A percentile compares a stretch with the other conserved stretches of the same genome.
phyloP scores from a whole-genome alignment of 2,797 vertebrate species.

The Allobates femoralis region DNA sequence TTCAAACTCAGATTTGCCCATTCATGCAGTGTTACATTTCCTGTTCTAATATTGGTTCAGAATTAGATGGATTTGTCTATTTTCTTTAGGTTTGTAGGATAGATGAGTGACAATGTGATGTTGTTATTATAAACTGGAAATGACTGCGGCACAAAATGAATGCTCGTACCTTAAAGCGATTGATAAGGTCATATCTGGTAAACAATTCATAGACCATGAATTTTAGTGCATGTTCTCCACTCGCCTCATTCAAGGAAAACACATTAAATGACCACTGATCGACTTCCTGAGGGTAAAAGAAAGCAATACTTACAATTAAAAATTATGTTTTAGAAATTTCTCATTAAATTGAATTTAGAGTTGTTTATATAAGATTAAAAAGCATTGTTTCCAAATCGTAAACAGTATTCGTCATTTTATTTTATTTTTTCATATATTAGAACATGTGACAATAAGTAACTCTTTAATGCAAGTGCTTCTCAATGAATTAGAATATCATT shows the following conservation, averaged over 20 bases:
- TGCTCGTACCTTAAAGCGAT: constrained; percentile 92
- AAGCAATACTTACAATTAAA: background rate
- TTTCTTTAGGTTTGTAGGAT: background rate
- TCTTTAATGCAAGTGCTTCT: too few relatives aligned
- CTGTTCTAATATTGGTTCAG: background rate
- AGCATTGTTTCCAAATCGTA: too few relatives aligned
- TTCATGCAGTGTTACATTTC: background rate
- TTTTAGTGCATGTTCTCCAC: constrained; percentile 94
- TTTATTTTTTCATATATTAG: too few relatives aligned
- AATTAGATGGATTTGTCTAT: background rate
- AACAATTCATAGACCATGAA: constrained; percentile 97
- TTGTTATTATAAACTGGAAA: background rate
- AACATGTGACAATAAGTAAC: too few relatives aligned
- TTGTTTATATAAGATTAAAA: background rate
- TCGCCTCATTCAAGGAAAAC: constrained; percentile 93
- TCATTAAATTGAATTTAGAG: background rate
- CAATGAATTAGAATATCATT: too few relatives aligned
- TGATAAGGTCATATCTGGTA: constrained; percentile 97
- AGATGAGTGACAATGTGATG: background rate
- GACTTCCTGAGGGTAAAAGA: constrained; percentile 81
- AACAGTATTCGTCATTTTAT: too few relatives aligned
- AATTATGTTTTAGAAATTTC: background rate
- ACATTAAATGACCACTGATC: constrained; percentile 98
- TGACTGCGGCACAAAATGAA: background rate
- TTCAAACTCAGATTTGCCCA: background rate